Base-by-base conservation (phyloP, 2,888 invertebrate genomes). In the Volucella inflata region DNA sequence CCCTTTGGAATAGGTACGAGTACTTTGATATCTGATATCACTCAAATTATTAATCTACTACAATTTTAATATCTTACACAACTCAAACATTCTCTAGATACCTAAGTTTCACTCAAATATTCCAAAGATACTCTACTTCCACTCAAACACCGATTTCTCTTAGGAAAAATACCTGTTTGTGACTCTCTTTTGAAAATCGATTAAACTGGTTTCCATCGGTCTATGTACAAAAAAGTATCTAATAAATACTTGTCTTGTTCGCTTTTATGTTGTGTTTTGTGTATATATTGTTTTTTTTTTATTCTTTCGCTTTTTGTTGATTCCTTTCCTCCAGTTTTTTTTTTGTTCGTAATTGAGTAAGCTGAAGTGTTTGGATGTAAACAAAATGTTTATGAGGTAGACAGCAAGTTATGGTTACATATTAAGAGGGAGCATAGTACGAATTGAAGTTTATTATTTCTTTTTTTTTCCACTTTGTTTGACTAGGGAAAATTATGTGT, bases 331-430 rank as follows among this genome's bases (percentile, higher is more conserved):
- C 51, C 71, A 42, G 46, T 44, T 70, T 53, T 64, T 30, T 6
- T 44, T 70, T 53, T 64, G 4, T 6, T 70, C 57, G 75, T 67
- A 68, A 75, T 81, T 81, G 81, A 81, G 81, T 81, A 68, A 64
- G 70, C 50, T 75, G 60, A n/a, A 75, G 67, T 75, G 72, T 78
- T 83, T 74, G 68, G 46, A 83, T 83, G 83, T 83, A 83, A 83
- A 83, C 83, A 83, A 83, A 83, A 75, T 79, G 74, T 77, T 82
- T 82, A 82, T 72, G 71, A 68, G 53, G 67, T 62, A 46, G 74
- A 51, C 65, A 38, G 72, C 65, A 79, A 72, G 72, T 72, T 79
- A 71, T 65, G 71, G 78, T 64, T 71, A 21, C 55, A 46, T 62
- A 64, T 60, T 57, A 21, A 62, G 60, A 40, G 38, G 68, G 53